Percentiles rank a stretch among this genome's conserved stretches.
Conservation (phyloP, 2,113 vertebrate species). For the Mellivora capensis region DNA sequence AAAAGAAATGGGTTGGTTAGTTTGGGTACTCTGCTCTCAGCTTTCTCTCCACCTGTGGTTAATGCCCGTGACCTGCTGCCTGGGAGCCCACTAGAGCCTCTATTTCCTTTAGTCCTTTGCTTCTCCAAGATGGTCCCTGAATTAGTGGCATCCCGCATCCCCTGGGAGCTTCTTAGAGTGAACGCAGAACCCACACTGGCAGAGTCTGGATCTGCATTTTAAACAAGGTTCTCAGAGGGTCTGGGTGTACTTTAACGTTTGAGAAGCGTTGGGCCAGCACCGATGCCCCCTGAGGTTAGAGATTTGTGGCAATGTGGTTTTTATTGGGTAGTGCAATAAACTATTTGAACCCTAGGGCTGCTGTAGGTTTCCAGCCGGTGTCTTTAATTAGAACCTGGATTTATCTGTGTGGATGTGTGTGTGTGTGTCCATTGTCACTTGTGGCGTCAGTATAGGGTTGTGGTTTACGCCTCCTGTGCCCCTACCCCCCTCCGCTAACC, state of each 20-base stretch:
- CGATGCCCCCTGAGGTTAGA: background rate
- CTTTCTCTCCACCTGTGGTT: background rate
- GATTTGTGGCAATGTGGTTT: constrained; percentile 34
- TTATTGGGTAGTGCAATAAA: background rate
- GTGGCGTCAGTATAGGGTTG: constrained; percentile 54
- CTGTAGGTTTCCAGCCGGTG: background rate
- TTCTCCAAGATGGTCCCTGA: background rate
- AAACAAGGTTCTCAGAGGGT: background rate
- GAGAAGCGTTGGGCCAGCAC: background rate
- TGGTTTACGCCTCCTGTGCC: constrained; percentile 44
- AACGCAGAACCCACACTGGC: background rate
- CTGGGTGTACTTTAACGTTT: fast-evolving
- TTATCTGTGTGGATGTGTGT: background rate
- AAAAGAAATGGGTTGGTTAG: background rate
- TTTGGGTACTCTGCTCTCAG: background rate
- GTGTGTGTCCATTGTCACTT: constrained; percentile 41
- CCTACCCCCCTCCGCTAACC: background rate
- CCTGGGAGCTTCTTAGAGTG: background rate
- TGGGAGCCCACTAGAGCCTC: background rate
- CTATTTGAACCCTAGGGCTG: background rate
- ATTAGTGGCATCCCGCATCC: background rate
- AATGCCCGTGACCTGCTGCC: background rate
- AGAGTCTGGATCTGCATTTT: background rate
- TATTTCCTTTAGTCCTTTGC: background rate
- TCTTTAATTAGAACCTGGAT: constrained; percentile 26